These are phyloP conservation scores for Apis cerana DNA, from an alignment of 1,140 invertebrate species.

Conservation along the genomic window DNA sequence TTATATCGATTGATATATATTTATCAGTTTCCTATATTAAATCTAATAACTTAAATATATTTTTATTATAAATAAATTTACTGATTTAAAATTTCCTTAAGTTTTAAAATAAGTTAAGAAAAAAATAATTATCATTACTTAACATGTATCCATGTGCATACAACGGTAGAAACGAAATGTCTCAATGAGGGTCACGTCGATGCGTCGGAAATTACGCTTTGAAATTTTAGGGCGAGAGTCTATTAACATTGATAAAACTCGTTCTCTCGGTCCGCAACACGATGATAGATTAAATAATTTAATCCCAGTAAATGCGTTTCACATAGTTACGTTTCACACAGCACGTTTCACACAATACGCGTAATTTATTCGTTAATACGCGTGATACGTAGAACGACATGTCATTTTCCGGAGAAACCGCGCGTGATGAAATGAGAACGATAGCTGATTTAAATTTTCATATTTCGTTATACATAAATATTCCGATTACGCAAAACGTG, in stretches of 20 bases:
- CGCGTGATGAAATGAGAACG: not conserved
- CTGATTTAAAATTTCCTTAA: too few relatives aligned
- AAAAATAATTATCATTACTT: not conserved
- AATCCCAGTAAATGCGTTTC: conserved; percentile 9
- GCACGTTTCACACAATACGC: not conserved
- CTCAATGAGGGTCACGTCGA: conserved; percentile 23
- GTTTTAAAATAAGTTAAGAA: not conserved
- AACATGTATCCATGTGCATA: not conserved
- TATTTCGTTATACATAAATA: conserved; percentile 3
- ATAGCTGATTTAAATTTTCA: not conserved
- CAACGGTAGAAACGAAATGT: not conserved
- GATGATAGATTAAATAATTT: conserved; percentile 35
- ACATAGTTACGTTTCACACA: not conserved
- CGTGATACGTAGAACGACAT: not conserved
- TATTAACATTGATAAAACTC: conserved; percentile 35
- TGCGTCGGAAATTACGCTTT: conserved; percentile 34
- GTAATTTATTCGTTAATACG: conserved; percentile 9
- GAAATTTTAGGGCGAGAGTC: conserved; percentile 30
- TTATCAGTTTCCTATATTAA: too few relatives aligned
- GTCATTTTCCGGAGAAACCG: not conserved
- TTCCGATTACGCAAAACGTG: not conserved
- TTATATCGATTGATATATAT: not conserved
- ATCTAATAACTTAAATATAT: too few relatives aligned
- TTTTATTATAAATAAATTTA: too few relatives aligned
- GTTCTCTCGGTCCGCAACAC: not conserved